Percentiles rank a stretch among this genome's conserved stretches.
Conservation (phyloP, 2,113 vertebrate species). For the Sander vitreus region DNA sequence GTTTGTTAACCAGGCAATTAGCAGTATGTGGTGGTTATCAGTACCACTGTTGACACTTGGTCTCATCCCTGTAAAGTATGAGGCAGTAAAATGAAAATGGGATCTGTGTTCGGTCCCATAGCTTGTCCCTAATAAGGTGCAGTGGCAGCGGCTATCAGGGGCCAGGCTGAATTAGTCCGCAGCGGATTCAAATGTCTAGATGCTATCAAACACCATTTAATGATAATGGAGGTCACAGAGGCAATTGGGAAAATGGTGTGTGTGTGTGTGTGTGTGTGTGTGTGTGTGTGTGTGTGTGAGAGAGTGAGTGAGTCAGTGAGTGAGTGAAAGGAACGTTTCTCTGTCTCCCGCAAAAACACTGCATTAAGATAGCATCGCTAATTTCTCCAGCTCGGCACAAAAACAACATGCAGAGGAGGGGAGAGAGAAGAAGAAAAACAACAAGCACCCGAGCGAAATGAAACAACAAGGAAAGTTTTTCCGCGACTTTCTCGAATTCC, state of each 20-base stretch:
- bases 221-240: conserved; percentile 76
- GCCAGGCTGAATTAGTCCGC: conserved; percentile 64
- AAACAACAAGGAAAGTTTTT: conserved; percentile 78
- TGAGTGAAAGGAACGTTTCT: conserved; percentile 65
- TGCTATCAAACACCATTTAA: conserved; percentile 76
- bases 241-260: conserved; percentile 62
- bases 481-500: conserved; percentile 80
- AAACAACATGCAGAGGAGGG: conserved; percentile 61
- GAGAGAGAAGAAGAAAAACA: not conserved
- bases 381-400: conserved; percentile 66
- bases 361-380: conserved; percentile 74
- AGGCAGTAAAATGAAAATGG: conserved; percentile 80
- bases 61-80: conserved; percentile 67
- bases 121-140: conserved; percentile 78
- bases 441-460: conserved; percentile 37
- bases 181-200: conserved; percentile 77
- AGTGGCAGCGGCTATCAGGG: conserved; percentile 65
- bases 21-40: conserved; percentile 71
- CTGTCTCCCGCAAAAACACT: conserved; percentile 49
- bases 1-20: conserved; percentile 78
- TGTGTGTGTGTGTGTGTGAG: conserved; percentile 40
- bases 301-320: conserved; percentile 12
- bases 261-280: conserved; percentile 31
- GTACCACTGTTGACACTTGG: conserved; percentile 63
- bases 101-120: conserved; percentile 61